These are phyloP conservation scores for Sepioteuthis lessoniana DNA, from an alignment of 2,888 invertebrate species.

Conservation along the genomic window DNA sequence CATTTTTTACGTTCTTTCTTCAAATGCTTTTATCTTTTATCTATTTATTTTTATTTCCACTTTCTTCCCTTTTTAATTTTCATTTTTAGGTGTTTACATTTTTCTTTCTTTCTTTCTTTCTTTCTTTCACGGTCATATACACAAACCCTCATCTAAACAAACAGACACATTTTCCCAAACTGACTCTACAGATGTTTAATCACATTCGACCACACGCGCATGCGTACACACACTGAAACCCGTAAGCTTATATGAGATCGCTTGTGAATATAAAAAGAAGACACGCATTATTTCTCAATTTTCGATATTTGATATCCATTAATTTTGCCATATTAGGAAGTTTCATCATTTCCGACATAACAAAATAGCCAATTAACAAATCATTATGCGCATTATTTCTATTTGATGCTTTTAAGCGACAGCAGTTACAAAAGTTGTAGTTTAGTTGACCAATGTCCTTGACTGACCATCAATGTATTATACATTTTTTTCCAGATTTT, in stretches of 20 bases:
- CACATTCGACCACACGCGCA: neutral
- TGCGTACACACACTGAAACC: neutral
- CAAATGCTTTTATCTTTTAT: too few relatives aligned
- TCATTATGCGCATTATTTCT: neutral
- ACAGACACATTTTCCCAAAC: too few relatives aligned
- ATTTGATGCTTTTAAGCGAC: neutral
- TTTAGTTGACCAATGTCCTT: neutral
- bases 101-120: neutral
- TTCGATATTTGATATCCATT: neutral
- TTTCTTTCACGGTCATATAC: neutral
- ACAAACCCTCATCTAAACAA: neutral
- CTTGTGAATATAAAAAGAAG: neutral
- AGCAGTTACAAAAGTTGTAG: neutral
- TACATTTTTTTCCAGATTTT: too few relatives aligned
- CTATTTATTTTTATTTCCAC: too few relatives aligned
- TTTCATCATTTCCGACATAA: neutral
- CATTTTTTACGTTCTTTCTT: too few relatives aligned
- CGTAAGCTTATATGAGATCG: neutral
- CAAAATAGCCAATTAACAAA: constrained; percentile 17
- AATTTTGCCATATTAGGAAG: neutral
- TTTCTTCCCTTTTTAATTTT: too few relatives aligned
- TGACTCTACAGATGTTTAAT: neutral
- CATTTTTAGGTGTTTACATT: too few relatives aligned
- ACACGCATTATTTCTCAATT: neutral
- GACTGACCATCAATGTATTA: too few relatives aligned